Base-by-base conservation (phyloP, 1,140 invertebrate genomes). In the Nomia melanderi region DNA sequence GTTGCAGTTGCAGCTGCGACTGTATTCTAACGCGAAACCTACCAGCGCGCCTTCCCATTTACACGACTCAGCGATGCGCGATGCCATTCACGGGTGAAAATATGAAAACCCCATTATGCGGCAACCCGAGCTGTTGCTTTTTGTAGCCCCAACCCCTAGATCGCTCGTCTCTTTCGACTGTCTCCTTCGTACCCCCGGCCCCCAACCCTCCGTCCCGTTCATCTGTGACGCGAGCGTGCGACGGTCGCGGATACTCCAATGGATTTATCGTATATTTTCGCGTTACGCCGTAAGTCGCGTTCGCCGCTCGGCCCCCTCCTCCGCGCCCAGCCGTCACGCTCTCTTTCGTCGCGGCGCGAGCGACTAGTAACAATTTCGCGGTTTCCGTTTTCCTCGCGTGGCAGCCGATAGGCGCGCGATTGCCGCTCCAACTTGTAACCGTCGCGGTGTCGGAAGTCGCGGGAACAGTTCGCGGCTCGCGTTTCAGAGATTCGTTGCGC, bases 71-170 rank as follows among this genome's bases (percentile, higher is more conserved):
- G 82, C 86, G 85, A 90, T 87, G 89, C 88, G 88, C 87, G 86
- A 89, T 85, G 84, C 86, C 87, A 89, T 90, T 90, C 90, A 90
- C 78, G n/a, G 78, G 79, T 79, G 87, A 87, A 87, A 90, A 88
- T 89, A 87, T 85, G 76, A 90, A 89, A 91, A 91, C 73, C 84
- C 85, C 82, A 89, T 90, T 85, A 89, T 85, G 74, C 77, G 72
- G 56, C 53, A 65, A 64, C 73, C 74, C 50, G 72, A 36, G 79
- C 70, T 66, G 69, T 62, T 69, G 69, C 67, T 72, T 81, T 79
- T 84, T 70, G 54, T 63, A 53, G 41, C 33, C 29, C 5, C 36
- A 29, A 23, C 44, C 20, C 20, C 17, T 8, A 50, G 20, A 50
- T 20, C 31, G 14, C 20, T 44, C 23, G 23, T 27, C 31, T 36